Conservation (phyloP, 2,113 vertebrate genomes). For the Caloenas nicobarica region DNA sequence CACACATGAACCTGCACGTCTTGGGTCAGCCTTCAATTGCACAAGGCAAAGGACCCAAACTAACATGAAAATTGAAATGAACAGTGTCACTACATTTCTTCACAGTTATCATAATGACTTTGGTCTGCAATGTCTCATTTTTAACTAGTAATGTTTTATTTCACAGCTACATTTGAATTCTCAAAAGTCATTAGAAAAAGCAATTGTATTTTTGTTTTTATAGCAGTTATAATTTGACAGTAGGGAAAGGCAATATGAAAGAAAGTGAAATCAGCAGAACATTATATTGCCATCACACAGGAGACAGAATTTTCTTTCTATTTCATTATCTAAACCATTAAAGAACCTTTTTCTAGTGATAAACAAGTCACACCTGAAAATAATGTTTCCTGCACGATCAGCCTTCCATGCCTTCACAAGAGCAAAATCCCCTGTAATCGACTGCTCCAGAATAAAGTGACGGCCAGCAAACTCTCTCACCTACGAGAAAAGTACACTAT, state of each 20-base stretch:
- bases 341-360: background rate
- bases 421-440: conserved; percentile 95
- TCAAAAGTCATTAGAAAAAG: background rate
- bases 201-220: background rate
- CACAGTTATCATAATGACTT: background rate
- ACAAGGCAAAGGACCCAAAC: background rate
- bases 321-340: background rate
- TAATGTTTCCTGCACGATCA: conserved; percentile 91
- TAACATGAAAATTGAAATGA: background rate
- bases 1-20: background rate
- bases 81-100: background rate
- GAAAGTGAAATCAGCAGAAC: background rate
- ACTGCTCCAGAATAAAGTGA: conserved; percentile 91
- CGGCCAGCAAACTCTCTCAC: conserved; percentile 90
- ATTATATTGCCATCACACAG: background rate
- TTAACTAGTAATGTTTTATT: background rate
- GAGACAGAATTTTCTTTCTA: background rate
- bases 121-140: background rate
- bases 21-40: background rate
- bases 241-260: conserved; percentile 21
- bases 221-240: background rate
- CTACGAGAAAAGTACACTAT: conserved; percentile 62
- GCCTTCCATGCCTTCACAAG: conserved; percentile 97
- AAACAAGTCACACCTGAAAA: conserved; percentile 87
- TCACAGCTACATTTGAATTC: background rate